Evolutionary conservation across 2,113 vertebrate species (phyloP).

Genomic region (Takifugu flavidus): DNA sequence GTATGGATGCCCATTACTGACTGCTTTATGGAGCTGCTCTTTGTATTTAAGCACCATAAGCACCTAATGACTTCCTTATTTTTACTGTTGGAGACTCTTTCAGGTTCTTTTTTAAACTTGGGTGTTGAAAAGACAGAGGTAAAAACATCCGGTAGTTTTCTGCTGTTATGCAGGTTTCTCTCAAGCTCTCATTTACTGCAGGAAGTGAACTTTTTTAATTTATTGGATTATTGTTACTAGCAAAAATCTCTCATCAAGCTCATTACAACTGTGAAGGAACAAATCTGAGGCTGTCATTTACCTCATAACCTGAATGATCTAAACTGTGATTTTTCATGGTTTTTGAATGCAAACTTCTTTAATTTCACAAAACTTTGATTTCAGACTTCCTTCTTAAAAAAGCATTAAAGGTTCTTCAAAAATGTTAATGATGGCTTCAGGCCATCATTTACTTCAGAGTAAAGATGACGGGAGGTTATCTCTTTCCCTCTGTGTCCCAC

Average conservation of each 20-base stretch:
- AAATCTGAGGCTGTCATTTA: too few species aligned
- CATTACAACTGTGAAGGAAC: too few species aligned
- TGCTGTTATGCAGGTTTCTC: too few species aligned
- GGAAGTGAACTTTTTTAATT: too few species aligned
- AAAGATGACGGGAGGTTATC: background rate
- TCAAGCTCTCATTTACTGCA: too few species aligned
- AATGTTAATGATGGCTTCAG: too few species aligned
- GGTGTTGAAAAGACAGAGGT: conserved; percentile 21
- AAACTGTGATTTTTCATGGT: too few species aligned
- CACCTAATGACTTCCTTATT: conserved; percentile 70
- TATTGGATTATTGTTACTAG: too few species aligned
- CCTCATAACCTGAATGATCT: too few species aligned
- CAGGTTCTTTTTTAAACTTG: conserved; percentile 40
- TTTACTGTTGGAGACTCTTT: conserved; percentile 52
- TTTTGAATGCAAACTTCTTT: too few species aligned
- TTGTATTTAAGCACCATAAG: conserved; percentile 49
- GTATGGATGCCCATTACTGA: conserved; percentile 40
- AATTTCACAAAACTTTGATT: background rate
- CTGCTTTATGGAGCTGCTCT: conserved; percentile 52
- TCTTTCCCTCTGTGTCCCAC: conserved; percentile 31
- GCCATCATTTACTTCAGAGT: too few species aligned
- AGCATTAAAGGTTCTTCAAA: background rate
- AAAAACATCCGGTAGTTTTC: conserved; percentile 50
- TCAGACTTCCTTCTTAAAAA: background rate
- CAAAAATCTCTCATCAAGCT: too few species aligned